Evolutionary conservation across 2,113 vertebrate genomes (phyloP).

Genomic region (Mesocricetus auratus): DNA sequence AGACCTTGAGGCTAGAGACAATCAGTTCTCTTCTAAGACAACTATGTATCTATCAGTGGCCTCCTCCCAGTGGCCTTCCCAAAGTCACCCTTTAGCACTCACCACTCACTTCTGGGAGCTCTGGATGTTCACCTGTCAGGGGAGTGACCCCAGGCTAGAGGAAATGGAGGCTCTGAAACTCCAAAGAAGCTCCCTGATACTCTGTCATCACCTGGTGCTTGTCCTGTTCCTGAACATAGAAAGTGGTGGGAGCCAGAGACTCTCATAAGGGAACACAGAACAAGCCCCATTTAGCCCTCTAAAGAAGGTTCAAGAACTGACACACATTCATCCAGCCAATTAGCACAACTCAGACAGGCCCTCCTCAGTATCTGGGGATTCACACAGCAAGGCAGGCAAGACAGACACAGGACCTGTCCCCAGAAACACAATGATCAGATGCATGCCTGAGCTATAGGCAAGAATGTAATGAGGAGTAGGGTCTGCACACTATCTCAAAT

Average conservation of each 20-base stretch:
- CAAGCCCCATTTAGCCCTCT: background rate
- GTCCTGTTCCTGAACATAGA: constrained; percentile 44
- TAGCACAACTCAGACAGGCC: background rate
- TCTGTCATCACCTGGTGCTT: background rate
- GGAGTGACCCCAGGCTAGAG: background rate
- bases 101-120: constrained; percentile 21
- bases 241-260: background rate
- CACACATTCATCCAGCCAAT: background rate
- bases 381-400: background rate
- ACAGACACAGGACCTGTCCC: background rate
- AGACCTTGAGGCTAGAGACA: background rate
- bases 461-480: background rate
- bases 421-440: background rate
- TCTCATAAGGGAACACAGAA: too few relatives aligned
- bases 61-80: background rate
- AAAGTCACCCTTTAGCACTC: constrained; percentile 18
- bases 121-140: constrained; percentile 22
- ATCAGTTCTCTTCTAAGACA: background rate
- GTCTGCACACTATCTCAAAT: background rate
- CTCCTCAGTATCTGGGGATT: too few relatives aligned
- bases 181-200: constrained; percentile 35
- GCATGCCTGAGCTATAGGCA: background rate
- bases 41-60: too few relatives aligned
- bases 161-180: constrained; percentile 7
- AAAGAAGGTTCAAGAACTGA: background rate